Evolutionary conservation across 2,113 vertebrate genomes (phyloP), one percentile per base, ranked within the genome.

Genomic region (Tonatia bakeri): DNA sequence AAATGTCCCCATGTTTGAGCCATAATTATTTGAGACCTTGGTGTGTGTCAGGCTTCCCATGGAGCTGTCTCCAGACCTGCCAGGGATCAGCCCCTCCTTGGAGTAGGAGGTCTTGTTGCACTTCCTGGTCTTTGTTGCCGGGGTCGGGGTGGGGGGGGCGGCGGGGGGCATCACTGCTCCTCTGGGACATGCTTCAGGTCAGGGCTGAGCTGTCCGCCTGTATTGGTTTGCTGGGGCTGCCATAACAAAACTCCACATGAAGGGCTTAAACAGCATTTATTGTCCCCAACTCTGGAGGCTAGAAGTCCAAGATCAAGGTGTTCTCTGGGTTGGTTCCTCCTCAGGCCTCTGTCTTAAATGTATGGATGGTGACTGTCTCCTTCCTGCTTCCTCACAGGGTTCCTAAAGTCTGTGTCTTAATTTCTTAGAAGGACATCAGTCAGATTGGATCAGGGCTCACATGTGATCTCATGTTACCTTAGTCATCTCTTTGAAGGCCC

Each of bases 301-400:
- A 7, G 40, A 16, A 0, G 40, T 61, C 33, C 26, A 22, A 54
- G 36, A 13, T 67, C 76, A n/a, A 33, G 65, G 40, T 59, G 40
- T 61, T 3, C 0, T 12, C 40, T 31, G 52, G 24, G 22, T 69
- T 38, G 24, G 31, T 59, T 82, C 33, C 12, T 13, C 14, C 33
- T 6, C 4, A 69, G 47, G 67, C 33, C 22, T 59, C 52, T 24
- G 3, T 38, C 52, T 36, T 38, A 52, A 59, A 10, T 15, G 1
- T 17, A 12, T 24, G 5, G n/a, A 33, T 0, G 1, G 22, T 4
- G 4, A 7, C 17, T 0, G 0, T 56, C 47, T 70, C 31, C 40
- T 61, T 4, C 17, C 14, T 26, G 11, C 5, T 7, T 72, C 38
- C 33, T 45, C 52, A 14, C 50, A 6, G 12, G 65, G 3, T 59